Base-by-base conservation (phyloP, 2,113 vertebrate genomes). In the Larimichthys polyactis region DNA sequence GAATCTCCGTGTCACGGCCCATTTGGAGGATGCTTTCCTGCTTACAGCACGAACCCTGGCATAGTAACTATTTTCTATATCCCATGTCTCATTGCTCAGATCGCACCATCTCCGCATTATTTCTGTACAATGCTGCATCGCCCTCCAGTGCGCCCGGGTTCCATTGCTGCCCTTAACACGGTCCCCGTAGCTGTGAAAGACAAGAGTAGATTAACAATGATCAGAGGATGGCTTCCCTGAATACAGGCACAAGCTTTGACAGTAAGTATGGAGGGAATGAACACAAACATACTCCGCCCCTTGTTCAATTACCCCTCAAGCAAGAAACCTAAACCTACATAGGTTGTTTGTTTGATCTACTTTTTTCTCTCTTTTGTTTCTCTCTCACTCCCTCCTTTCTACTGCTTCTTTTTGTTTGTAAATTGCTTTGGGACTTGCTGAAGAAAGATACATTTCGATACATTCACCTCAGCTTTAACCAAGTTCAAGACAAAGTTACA, bases 41-140 rank as follows among this genome's bases (percentile, higher is more conserved):
- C 83, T 82, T 57, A 91, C 70, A 9, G 96, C 94, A 74, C 94
- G 96, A 22, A 99, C 97, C 14, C 94, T 96, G 2, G 92, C 97
- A 1, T 95, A 92, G 76, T 99, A 99, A 0, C 95, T 88, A 0
- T 97, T 91, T 3, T 95, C 88, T 0, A 91, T 83, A 82, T 97
- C 93, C 62, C 83, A 80, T 0, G 96, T 98, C 91, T 97, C 96
- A 40, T 63, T 78, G 75, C 96, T 97, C 76, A 99, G 95, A 84
- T 99, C 97, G 69, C 98, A 99, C 91, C 93, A 95, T 0, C 85
- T 96, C 81, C 81, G 90, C 6, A 7, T 88, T 54, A 96, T 94
- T 59, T 94, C 83, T 8, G 20, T 93, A 79, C 98, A 99, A 48
- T 93, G 90, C 3, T 40, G 20, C 87, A 95, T 96, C 27, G 76